Base-by-base conservation (phyloP, 1,140 invertebrate genomes). In the Sitophilus oryzae region DNA sequence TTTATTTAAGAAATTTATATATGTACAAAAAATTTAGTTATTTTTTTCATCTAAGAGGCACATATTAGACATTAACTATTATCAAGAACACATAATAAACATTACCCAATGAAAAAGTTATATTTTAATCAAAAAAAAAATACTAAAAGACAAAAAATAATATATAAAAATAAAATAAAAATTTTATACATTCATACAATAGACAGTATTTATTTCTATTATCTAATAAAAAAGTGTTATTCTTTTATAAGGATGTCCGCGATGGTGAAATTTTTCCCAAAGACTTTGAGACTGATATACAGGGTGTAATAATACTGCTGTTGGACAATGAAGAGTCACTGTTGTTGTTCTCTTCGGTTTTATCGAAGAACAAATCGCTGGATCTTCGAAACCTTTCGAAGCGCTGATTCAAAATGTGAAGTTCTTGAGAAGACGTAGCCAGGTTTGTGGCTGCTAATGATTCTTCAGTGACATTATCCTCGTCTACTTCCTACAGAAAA, bases 401-500 rank as follows among this genome's bases (percentile, higher is more conserved):
- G 61, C 67, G 73, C 56, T 57, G 71, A 65, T 72, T 76, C 11
- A 51, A 30, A 30, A 30, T 30, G 25, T 30, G 25, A 30, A 30
- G 25, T 30, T 30, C 25, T 30, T 53, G 48, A 65, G 62, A 57
- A 70, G 61, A 18, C 64, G 66, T 50, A 69, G 61, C 54, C 70
- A 66, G 15, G 70, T 62, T 41, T 62, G 62, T 10, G 65, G 60
- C 66, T 44, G 62, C 52, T 19, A 59, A 21, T 9, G 42, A 40
- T 41, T 52, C 58, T 43, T 73, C 72, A 35, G 72, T 69, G 6
- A 75, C 58, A 44, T 76, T 77, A 22, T 80, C 78, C 59, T 80
- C 79, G 58, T 80, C 79, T 14, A 79, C 78, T 67, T 80, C 78
- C 79, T 79, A 64, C 0, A 72, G 68, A 56, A 23, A 30, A 30